Conservation (phyloP, 2,113 vertebrate species). For the Myrmophylax atrothorax region DNA sequence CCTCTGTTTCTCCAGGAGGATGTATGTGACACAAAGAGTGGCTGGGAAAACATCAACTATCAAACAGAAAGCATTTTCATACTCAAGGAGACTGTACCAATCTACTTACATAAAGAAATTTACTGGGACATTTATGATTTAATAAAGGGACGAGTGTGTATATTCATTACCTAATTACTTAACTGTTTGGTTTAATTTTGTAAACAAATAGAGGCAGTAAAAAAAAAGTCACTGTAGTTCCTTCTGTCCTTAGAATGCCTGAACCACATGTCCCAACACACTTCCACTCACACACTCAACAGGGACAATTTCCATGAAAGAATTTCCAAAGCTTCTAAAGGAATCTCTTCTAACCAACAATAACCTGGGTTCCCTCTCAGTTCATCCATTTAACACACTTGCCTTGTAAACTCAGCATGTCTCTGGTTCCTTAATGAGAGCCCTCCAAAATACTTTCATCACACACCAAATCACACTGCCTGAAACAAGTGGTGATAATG, state of each 20-base stretch:
- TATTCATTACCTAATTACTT: neutral
- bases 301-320: neutral
- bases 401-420: neutral
- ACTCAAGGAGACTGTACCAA: neutral
- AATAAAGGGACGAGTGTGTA: neutral
- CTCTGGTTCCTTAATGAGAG: neutral
- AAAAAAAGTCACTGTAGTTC: neutral
- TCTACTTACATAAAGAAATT: neutral
- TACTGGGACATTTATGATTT: neutral
- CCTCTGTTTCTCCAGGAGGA: neutral
- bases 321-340: neutral
- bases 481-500: slow-evolving; percentile 23
- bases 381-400: neutral
- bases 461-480: neutral
- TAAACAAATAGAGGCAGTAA: neutral
- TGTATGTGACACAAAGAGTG: fast-evolving
- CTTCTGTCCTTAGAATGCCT: neutral
- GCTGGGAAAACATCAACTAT: neutral
- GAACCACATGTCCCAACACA: neutral
- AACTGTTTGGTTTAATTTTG: neutral
- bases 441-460: neutral
- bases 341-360: neutral
- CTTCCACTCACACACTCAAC: neutral
- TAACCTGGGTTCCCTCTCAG: neutral
- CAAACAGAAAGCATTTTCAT: neutral